phyloP scores from a whole-genome alignment of 2,888 invertebrate species.

The Encarsia formosa region DNA sequence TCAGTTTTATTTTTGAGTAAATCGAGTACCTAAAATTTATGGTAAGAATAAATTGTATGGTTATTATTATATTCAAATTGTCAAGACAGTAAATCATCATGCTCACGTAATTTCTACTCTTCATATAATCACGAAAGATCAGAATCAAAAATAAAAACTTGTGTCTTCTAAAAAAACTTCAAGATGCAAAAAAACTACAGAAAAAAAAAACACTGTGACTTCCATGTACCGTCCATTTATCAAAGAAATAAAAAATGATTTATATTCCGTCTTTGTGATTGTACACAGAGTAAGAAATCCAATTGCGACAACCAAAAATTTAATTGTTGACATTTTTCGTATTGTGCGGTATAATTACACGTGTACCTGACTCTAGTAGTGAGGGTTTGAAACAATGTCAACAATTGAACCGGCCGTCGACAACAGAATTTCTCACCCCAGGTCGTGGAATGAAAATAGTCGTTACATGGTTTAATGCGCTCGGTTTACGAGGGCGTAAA shows the following conservation, averaged over 20 bases:
- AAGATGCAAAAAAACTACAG: no score
- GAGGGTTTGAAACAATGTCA: constrained; percentile 20
- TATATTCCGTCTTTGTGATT: constrained; percentile 24
- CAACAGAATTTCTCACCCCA: constrained; percentile 24
- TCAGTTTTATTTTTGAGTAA: no score
- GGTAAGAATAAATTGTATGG: no score
- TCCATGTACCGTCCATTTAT: constrained; percentile 21
- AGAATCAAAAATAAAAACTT: no score
- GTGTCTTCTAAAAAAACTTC: neutral
- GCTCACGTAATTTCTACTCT: constrained; percentile 24
- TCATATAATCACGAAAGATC: constrained; percentile 26
- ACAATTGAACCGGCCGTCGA: constrained; percentile 22
- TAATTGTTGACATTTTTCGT: constrained; percentile 23
- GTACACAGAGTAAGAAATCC: constrained; percentile 27
- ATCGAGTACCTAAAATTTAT: no score
- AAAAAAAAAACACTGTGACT: constrained; percentile 3
- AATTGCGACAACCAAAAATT: constrained; percentile 25
- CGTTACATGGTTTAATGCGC: constrained; percentile 18
- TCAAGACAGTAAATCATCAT: no score
- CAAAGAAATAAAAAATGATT: neutral
- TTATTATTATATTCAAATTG: no score
- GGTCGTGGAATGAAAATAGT: constrained; percentile 7
- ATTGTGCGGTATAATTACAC: neutral
- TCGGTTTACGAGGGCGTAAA: neutral
- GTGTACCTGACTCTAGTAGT: neutral